A percentile compares a stretch with the other conserved stretches of the same genome.
Evolutionary conservation across 2,888 invertebrate genomes (phyloP).

Genomic region (Cryptocheilus praepositus): DNA sequence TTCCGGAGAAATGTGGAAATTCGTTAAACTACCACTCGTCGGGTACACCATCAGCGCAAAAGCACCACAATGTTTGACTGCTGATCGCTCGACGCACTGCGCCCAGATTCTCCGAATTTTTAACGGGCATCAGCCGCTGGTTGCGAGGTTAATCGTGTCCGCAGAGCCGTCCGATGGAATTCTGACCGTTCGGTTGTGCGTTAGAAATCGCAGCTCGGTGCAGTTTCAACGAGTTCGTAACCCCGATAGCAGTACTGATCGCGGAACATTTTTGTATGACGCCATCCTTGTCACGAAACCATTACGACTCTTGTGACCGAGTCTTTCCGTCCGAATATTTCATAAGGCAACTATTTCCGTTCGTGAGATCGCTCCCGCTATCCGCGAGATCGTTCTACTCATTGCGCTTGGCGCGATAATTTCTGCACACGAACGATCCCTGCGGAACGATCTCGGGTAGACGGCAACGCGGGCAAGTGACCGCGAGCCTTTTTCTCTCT

Average conservation of each 20-base stretch:
- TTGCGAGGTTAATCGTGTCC: neutral
- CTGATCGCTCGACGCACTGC: constrained; percentile 39
- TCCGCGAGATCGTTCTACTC: constrained; percentile 9
- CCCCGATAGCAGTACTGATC: constrained; percentile 55
- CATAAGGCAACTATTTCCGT: constrained; percentile 23
- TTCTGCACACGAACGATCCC: neutral
- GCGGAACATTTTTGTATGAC: constrained; percentile 66
- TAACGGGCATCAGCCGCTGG: constrained; percentile 22
- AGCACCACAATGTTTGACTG: constrained; percentile 52
- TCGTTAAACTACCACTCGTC: constrained; percentile 35
- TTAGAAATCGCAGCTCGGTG: constrained; percentile 6
- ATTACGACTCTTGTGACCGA: constrained; percentile 34
- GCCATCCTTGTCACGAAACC: constrained; percentile 54
- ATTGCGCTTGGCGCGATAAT: neutral
- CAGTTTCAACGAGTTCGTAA: constrained; percentile 26
- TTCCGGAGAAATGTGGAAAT: constrained; percentile 34
- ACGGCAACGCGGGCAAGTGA: neutral
- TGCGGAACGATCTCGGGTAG: neutral
- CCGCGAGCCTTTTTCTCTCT: constrained; percentile 29
- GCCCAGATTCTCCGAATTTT: constrained; percentile 30
- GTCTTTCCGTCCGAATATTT: constrained; percentile 30
- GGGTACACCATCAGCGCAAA: constrained; percentile 53
- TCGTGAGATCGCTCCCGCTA: neutral
- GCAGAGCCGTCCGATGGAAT: neutral
- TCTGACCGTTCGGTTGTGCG: neutral